Evolutionary conservation across 1,140 invertebrate species (phyloP).

Genomic region (Coenobita brevimanus): DNA sequence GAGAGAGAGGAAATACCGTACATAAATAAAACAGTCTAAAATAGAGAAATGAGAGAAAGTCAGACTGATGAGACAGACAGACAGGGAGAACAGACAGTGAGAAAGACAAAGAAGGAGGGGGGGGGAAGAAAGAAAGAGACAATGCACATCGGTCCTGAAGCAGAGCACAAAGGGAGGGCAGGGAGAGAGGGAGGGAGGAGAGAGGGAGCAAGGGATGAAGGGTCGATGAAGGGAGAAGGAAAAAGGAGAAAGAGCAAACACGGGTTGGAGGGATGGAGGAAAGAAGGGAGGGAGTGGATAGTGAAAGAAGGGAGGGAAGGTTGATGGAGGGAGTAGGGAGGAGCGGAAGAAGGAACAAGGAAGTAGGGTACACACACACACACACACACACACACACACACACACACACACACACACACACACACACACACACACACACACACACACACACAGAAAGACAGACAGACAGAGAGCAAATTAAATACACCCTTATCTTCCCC

Average conservation of each 20-base stretch:
- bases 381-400: too few species aligned
- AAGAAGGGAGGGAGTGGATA: too few species aligned
- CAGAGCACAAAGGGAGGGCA: background rate
- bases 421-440: slow-evolving; percentile 15
- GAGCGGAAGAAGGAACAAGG: background rate
- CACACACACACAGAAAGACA: too few species aligned
- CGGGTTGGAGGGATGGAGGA: too few species aligned
- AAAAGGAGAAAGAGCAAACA: background rate
- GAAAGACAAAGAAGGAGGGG: background rate
- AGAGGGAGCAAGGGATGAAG: background rate
- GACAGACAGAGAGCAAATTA: too few species aligned
- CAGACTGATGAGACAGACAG: background rate
- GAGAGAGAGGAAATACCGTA: background rate
- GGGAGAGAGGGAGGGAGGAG: background rate
- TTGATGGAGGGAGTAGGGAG: background rate
- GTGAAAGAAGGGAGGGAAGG: too few species aligned
- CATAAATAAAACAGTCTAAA: background rate
- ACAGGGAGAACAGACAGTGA: background rate
- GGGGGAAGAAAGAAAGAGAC: too few species aligned
- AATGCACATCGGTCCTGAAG: too few species aligned
- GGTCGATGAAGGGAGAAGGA: background rate
- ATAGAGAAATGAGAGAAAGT: background rate
- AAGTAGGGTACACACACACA: too few species aligned
- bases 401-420: too few species aligned
- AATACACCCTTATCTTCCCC: too few species aligned